Evolutionary conservation across 1,140 invertebrate species (phyloP).

Genomic region (Caenorhabditis elegans): WBcel235 BX284605.5:815001-815500

Average conservation of each 20-base stretch:
- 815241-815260: neutral
- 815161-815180: too few relatives aligned
- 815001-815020: too few relatives aligned
- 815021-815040: neutral
- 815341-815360: slow-evolving; percentile 4
- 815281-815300: neutral
- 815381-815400: neutral
- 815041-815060: neutral
- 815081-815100: neutral
- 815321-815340: neutral
- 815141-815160: too few relatives aligned
- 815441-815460: too few relatives aligned
- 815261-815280: neutral
- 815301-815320: neutral
- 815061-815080: neutral
- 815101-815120: neutral
- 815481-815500: too few relatives aligned
- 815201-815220: neutral
- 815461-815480: too few relatives aligned
- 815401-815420: neutral
- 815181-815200: neutral
- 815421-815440: too few relatives aligned
- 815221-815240: neutral
- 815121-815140: neutral
- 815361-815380: neutral